Base-by-base conservation (phyloP, 92 coral and sea anemone species). In the Pocillopora grandis region DNA sequence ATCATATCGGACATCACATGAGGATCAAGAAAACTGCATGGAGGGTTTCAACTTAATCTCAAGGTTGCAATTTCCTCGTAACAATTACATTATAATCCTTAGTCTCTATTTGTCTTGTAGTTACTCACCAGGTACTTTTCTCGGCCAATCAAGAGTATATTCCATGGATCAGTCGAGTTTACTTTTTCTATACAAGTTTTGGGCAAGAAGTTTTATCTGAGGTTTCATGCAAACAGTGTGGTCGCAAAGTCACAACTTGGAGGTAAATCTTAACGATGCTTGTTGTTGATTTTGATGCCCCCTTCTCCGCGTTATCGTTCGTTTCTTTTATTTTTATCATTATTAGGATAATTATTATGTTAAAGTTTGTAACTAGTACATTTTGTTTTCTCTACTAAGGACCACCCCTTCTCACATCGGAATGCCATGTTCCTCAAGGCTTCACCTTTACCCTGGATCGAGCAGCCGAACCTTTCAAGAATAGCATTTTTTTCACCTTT, bases 131-230 rank as follows among this genome's bases (percentile, higher is more conserved):
- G 3, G 17, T 68, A 68, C 35, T 79, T 79, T 66, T 79, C 84
- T 3, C 84, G 33, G 63, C 75, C 84, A 48, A 9, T 79, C 20
- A 66, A 20, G 19, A 21, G 10, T 55, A 27, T 68, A 1, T 79
- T 79, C 55, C 62, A 48, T 79, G 84, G 84, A 23, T 66, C 84
- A 66, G 84, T 57, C 1, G 62, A 67, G 64, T 79, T 79, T 17
- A 79, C 57, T 18, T 18, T 79, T 23, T 55, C 75, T 1, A 12
- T 79, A 20, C 62, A 42, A 55, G 84, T 65, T 10, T 56, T 79
- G n/a, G 84, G 84, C 10, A 27, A 52, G 27, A 55, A 2, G 33
- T 57, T 66, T 16, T 9, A 9, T 66, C 42, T 79, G 55, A 57
- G 62, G n/a, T 79, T 79, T 14, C 15, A 66, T 15, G 63, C 62